These are phyloP conservation scores for Pipistrellus pygmaeus DNA, from an alignment of 2,797 vertebrate genomes.

Conservation along the genomic window DNA sequence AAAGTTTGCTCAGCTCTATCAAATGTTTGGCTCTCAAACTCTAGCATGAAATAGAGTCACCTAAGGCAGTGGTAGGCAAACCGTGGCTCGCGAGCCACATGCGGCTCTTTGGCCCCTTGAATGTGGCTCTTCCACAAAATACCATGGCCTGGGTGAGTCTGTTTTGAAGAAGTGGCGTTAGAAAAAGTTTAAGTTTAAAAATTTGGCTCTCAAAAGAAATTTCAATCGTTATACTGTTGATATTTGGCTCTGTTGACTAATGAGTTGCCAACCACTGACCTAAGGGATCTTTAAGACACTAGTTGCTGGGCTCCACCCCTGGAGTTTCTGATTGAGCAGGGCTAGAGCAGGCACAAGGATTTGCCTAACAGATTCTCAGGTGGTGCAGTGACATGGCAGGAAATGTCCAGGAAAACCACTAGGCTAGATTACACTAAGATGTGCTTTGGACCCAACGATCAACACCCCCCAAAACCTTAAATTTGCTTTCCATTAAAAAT, in stretches of 20 bases:
- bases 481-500: conserved; percentile 46
- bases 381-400: background rate
- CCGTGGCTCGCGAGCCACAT: too few relatives aligned
- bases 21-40: background rate
- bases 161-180: too few relatives aligned
- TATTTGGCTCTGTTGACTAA: too few relatives aligned
- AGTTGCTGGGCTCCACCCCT: background rate
- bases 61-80: too few relatives aligned
- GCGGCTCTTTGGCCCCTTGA: too few relatives aligned
- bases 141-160: too few relatives aligned
- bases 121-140: too few relatives aligned
- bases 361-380: background rate
- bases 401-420: background rate
- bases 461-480: background rate
- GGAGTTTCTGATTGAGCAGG: background rate
- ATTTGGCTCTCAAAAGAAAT: too few relatives aligned
- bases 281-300: background rate
- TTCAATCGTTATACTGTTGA: too few relatives aligned
- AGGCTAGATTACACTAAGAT: background rate
- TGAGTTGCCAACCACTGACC: too few relatives aligned
- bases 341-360: background rate
- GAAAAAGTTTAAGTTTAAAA: too few relatives aligned
- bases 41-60: background rate
- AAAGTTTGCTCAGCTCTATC: background rate
- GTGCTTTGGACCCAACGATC: background rate